These are phyloP conservation scores for Eonycteris spelaea DNA, from an alignment of 2,113 vertebrate genomes.

Conservation along the genomic window DNA sequence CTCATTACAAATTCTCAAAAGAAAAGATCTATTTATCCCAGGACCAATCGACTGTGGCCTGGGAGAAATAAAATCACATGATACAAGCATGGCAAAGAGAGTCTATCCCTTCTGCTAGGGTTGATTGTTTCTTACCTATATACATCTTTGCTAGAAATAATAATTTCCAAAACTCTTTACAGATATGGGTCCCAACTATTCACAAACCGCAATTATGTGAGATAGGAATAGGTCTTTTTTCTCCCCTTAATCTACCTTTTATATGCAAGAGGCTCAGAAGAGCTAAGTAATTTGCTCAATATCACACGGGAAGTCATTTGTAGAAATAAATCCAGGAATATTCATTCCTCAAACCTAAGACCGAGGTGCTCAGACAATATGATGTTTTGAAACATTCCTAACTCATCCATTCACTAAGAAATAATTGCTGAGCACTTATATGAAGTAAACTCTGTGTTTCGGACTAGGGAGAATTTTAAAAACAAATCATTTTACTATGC, in stretches of 20 bases:
- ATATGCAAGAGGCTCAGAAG: background rate
- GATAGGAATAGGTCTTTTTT: background rate
- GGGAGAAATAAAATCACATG: background rate
- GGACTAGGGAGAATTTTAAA: background rate
- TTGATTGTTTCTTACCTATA: background rate
- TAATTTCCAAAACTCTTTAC: background rate
- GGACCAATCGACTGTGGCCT: background rate
- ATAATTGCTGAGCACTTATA: background rate
- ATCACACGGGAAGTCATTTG: background rate
- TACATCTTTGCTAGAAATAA: background rate
- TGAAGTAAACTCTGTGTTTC: background rate
- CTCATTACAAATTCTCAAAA: slow-evolving; percentile 8
- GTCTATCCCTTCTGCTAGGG: background rate
- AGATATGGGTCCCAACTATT: background rate
- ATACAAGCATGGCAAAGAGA: background rate
- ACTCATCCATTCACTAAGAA: background rate
- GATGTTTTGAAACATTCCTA: background rate
- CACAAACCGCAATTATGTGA: background rate
- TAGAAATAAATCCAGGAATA: background rate
- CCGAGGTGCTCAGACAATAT: background rate
- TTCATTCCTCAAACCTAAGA: background rate
- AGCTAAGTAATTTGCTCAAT: background rate
- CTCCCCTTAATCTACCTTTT: background rate
- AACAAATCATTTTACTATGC: background rate
- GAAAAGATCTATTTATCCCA: background rate